phyloP scores from a whole-genome alignment of 64 coral and sea anemone genomes.

The Porites australiensis region DNA sequence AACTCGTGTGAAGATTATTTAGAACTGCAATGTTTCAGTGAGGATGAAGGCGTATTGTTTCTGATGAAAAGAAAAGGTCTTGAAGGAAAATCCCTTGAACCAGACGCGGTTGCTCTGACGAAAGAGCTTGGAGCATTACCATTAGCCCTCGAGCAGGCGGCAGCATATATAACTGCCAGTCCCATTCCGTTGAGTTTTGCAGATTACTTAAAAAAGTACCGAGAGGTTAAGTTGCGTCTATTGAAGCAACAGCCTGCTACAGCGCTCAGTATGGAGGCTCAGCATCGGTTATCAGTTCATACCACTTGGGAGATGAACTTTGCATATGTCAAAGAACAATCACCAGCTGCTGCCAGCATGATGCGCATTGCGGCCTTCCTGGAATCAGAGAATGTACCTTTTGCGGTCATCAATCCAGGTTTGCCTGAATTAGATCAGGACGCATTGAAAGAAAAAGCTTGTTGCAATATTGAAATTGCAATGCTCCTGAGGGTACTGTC shows the following conservation, averaged over 20 bases:
- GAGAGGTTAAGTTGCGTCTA: neutral
- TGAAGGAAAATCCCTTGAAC: neutral
- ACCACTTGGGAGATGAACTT: conserved; percentile 73
- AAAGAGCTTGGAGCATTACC: conserved; percentile 35
- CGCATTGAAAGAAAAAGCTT: conserved; percentile 3
- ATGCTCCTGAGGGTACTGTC: conserved; percentile 13
- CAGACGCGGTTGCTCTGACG: neutral
- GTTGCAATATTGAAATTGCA: neutral
- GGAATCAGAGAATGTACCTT: conserved; percentile 39
- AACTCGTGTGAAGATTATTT: neutral
- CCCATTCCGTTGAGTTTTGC: conserved; percentile 2
- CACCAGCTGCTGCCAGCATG: conserved; percentile 49
- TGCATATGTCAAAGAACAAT: conserved; percentile 25
- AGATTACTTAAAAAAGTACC: neutral
- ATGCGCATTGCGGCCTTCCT: conserved; percentile 65
- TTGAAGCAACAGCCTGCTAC: neutral
- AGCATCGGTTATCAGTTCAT: conserved; percentile 54
- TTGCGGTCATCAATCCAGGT: conserved; percentile 56
- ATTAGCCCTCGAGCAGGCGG: conserved; percentile 44
- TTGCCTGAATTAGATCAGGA: conserved; percentile 42
- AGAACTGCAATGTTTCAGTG: conserved; percentile 12
- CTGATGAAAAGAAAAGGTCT: conserved; percentile 6
- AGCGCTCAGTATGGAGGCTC: conserved; percentile 40
- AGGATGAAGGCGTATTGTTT: conserved; percentile 38
- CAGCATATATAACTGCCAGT: conserved; percentile 30